Conservation (phyloP, 2,113 vertebrate genomes). For the Hylia prasina region DNA sequence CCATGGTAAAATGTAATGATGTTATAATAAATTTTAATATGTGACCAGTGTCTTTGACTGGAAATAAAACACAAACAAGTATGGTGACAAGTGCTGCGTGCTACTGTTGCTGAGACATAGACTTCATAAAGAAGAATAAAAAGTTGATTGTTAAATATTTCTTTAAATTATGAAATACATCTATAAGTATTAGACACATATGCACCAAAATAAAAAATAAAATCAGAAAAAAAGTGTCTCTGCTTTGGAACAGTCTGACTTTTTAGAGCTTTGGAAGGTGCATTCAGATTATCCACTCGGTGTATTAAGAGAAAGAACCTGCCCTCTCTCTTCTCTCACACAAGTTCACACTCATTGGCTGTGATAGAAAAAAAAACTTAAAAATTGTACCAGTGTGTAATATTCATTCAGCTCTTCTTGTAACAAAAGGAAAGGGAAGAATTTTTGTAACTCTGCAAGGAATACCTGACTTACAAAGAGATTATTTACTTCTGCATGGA, state of each 20-base stretch:
- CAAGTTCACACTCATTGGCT: not conserved
- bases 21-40: not conserved
- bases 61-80: not conserved
- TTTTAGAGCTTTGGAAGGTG: not conserved
- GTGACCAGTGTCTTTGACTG: not conserved
- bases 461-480: constrained; percentile 5
- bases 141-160: not conserved
- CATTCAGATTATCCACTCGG: not conserved
- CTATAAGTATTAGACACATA: not conserved
- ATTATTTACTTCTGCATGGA: not conserved
- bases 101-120: fast-evolving
- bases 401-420: not conserved
- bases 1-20: not conserved
- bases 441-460: not conserved
- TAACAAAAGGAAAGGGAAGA: not conserved
- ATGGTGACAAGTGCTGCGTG: not conserved
- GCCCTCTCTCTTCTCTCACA: not conserved
- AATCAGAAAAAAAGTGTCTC: not conserved
- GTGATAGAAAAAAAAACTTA: not conserved
- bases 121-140: not conserved
- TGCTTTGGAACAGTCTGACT: not conserved
- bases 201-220: not conserved
- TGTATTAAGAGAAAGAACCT: not conserved
- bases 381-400: not conserved
- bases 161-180: not conserved